Evolutionary conservation across 2,797 vertebrate genomes (phyloP), one percentile per base, ranked within the genome.

Genomic region (Fratercula arctica): DNA sequence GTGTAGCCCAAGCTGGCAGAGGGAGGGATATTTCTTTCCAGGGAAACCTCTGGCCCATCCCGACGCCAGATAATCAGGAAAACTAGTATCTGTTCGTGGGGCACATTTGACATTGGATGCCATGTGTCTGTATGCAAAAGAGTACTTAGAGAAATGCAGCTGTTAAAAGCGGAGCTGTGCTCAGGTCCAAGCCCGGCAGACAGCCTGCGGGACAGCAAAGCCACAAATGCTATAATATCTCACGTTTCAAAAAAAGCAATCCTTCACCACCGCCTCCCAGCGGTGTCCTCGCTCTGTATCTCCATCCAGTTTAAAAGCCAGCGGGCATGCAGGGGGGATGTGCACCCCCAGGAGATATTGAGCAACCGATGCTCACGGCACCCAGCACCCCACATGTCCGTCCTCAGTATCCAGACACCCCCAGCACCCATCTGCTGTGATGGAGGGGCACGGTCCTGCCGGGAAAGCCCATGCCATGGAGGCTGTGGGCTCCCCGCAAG

Each of bases 271-370:
- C 4, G n/a, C 68, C 41, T 39, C 39, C 60, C 69, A 57, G 80
- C 57, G 11, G 5, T 0, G 3, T 8, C 46, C 72, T 37, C 4
- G 1, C 43, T 24, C 70, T 33, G 1, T 10, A 21, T 6, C 61
- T 15, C n/a, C 60, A 31, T 13, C 60, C 60, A 11, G 9, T 15
- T 56, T 23, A 21, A 75, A 21, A 0, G 6, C 53, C 35, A 9
- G 14, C 0, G 20, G 4, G 21, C 39, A 6, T 0, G 5, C 13
- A 1, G 37, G 14, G 8, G 14, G 15, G 10, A n/a, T 0, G 14
- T 0, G 10, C 57, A 41, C 6, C 63, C 57, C 43, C 4, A 2
- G 57, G 43, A 50, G 72, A 29, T 3, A 16, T 0, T 2, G n/a
- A 3, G 4, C 29, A 29, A 61, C 46, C 6, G 4, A 15, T 18